phyloP scores from a whole-genome alignment of 2,797 vertebrate species.

The Darevskia mixta region DNA sequence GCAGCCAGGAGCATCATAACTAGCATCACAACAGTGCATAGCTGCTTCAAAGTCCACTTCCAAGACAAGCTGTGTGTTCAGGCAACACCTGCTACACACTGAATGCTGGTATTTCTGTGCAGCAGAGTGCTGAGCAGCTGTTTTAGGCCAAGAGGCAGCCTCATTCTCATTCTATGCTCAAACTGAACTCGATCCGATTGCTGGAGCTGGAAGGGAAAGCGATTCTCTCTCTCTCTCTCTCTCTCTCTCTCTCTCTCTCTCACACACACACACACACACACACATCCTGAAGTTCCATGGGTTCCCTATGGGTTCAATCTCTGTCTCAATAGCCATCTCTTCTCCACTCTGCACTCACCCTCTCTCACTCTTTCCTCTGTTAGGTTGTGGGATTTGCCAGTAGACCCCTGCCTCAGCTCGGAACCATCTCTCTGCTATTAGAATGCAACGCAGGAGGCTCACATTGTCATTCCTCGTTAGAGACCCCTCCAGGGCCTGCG shows the following conservation, averaged over 20 bases:
- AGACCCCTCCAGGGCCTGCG: constrained; percentile 81
- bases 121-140: background rate
- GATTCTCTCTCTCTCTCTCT: constrained; percentile 34
- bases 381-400: constrained; percentile 58
- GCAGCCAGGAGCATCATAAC: too few species aligned
- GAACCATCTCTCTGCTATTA: constrained; percentile 75
- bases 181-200: background rate
- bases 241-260: background rate
- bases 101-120: accelerated
- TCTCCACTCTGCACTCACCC: background rate
- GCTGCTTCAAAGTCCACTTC: background rate
- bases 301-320: background rate
- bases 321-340: constrained; percentile 33
- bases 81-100: accelerated
- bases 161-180: constrained; percentile 57
- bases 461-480: constrained; percentile 85
- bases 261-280: background rate
- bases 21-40: background rate
- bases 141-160: constrained; percentile 42
- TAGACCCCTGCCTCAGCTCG: constrained; percentile 44
- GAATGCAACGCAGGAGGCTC: constrained; percentile 80
- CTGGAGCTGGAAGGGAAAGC: constrained; percentile 44
- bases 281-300: background rate
- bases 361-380: constrained; percentile 39
- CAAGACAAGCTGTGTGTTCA: background rate